Evolutionary conservation across 2,113 vertebrate genomes (phyloP).

Genomic region (Oxygymnocypris stewartii): DNA sequence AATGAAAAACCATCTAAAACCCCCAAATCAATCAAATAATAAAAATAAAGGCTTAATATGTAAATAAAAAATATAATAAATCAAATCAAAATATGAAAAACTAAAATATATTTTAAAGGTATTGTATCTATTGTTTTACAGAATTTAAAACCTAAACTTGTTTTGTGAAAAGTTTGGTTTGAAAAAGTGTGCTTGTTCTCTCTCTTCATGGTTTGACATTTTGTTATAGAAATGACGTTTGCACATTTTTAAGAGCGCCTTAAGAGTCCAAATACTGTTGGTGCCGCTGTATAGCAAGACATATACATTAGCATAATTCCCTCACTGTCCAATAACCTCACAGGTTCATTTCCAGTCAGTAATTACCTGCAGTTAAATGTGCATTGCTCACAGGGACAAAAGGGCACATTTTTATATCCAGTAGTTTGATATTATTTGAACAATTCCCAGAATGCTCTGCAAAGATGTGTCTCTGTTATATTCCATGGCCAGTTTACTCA

Average conservation of each 20-base stretch:
- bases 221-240: not conserved
- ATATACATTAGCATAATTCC: constrained; percentile 43
- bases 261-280: not conserved
- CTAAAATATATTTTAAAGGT: not conserved
- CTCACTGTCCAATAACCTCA: constrained; percentile 28
- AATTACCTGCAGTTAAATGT: constrained; percentile 55
- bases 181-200: not conserved
- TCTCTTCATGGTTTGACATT: not conserved
- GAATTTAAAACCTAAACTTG: not conserved
- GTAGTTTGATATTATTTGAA: constrained; percentile 53
- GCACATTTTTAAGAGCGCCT: constrained; percentile 11
- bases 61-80: not conserved
- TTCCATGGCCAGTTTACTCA: constrained; percentile 39
- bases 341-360: constrained; percentile 52
- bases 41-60: not conserved
- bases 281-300: not conserved
- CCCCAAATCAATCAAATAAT: not conserved
- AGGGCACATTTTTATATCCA: constrained; percentile 61
- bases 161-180: not conserved
- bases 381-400: constrained; percentile 56
- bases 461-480: constrained; percentile 55
- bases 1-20: too few relatives aligned
- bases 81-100: not conserved
- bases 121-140: not conserved
- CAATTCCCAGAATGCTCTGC: constrained; percentile 56